These are phyloP conservation scores for Leucoraja ocellata DNA, from an alignment of 2,797 vertebrate species.

Conservation along the genomic window DNA sequence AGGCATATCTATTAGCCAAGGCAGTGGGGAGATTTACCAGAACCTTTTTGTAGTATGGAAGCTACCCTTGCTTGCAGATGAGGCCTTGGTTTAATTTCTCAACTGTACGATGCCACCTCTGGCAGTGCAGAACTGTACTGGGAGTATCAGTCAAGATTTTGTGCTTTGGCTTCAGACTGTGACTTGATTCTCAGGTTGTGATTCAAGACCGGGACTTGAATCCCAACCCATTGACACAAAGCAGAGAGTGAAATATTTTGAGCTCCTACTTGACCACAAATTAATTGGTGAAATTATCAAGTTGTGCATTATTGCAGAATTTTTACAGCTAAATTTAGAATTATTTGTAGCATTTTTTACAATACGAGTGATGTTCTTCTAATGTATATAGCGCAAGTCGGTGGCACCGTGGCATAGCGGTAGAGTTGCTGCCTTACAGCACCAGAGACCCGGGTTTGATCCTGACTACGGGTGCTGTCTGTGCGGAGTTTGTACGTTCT, in stretches of 20 bases:
- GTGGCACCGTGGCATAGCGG: no score
- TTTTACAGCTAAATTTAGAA: neutral
- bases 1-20: neutral
- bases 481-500: no score
- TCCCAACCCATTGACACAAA: neutral
- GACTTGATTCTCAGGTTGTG: neutral
- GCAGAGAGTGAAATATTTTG: neutral
- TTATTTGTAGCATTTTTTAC: neutral
- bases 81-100: neutral
- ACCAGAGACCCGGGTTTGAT: no score
- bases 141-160: neutral
- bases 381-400: neutral
- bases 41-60: no score
- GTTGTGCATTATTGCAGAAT: neutral
- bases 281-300: neutral
- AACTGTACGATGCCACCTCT: no score
- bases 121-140: neutral
- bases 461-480: no score
- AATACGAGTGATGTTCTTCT: neutral
- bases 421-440: no score
- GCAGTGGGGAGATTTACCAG: neutral
- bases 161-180: neutral
- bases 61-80: neutral
- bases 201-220: neutral
- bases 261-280: no score